phyloP scores from a whole-genome alignment of 2,113 vertebrate genomes.

The Lamprotornis superbus region DNA sequence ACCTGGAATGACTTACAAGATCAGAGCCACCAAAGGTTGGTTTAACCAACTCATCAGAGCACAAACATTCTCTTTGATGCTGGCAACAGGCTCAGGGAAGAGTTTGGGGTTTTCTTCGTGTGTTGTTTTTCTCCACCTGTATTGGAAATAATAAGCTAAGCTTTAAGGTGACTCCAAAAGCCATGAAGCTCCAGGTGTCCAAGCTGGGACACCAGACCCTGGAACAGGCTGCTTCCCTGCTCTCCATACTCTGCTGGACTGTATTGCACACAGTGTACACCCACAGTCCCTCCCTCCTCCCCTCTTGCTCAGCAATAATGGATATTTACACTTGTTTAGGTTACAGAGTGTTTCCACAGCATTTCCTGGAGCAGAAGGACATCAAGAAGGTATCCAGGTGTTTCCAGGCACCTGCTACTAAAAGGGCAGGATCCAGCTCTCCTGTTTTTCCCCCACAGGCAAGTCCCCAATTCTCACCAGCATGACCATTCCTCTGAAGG shows the following conservation, averaged over 20 bases:
- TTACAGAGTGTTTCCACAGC: not conserved
- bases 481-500: not conserved
- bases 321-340: not conserved
- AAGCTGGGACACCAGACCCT: not conserved
- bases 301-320: not conserved
- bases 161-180: not conserved
- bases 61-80: not conserved
- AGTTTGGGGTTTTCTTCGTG: not conserved
- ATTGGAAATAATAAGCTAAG: not conserved
- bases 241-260: not conserved
- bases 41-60: not conserved
- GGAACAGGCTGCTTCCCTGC: no score
- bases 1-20: not conserved
- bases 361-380: not conserved
- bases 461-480: not conserved
- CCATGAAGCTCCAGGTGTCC: not conserved
- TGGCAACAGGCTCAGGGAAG: not conserved
- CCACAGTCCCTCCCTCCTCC: not conserved
- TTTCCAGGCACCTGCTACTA: not conserved
- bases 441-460: not conserved
- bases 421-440: not conserved
- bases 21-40: not conserved
- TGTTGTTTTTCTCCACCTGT: not conserved
- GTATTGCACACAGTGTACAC: not conserved
- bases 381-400: not conserved